Conservation (phyloP, 2,113 vertebrate species). For the Geococcyx californianus region DNA sequence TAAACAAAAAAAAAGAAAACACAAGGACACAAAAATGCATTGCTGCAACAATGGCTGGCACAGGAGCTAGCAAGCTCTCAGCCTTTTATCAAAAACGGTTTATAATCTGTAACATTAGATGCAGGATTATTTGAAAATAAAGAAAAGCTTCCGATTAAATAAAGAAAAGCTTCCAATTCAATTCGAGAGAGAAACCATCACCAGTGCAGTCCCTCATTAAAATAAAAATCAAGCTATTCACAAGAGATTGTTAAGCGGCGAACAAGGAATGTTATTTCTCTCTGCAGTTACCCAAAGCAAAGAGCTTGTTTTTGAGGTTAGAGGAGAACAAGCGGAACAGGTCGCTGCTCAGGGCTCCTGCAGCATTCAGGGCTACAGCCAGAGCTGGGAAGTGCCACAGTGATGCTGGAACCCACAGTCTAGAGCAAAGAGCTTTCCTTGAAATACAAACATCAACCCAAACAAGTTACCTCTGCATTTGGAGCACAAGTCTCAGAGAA, state of each 20-base stretch:
- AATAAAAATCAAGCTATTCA: constrained; percentile 26
- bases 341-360: background rate
- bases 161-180: constrained; percentile 23
- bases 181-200: constrained; percentile 4
- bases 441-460: background rate
- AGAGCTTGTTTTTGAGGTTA: background rate
- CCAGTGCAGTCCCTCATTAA: background rate
- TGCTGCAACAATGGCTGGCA: background rate
- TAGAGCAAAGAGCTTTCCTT: background rate
- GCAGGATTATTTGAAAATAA: constrained; percentile 19
- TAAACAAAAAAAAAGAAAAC: background rate
- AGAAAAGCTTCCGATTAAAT: constrained; percentile 1
- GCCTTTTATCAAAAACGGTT: background rate
- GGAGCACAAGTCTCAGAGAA: background rate
- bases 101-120: constrained; percentile 5
- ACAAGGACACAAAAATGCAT: background rate
- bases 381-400: background rate
- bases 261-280: background rate
- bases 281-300: background rate
- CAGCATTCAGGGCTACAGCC: background rate
- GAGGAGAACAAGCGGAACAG: background rate
- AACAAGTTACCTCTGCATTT: background rate
- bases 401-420: background rate
- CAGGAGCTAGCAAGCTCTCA: background rate
- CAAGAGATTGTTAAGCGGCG: background rate